Percentiles rank a stretch among this genome's conserved stretches.
Conservation (phyloP, 1,140 invertebrate species). For the Tribolium castaneum region DNA sequence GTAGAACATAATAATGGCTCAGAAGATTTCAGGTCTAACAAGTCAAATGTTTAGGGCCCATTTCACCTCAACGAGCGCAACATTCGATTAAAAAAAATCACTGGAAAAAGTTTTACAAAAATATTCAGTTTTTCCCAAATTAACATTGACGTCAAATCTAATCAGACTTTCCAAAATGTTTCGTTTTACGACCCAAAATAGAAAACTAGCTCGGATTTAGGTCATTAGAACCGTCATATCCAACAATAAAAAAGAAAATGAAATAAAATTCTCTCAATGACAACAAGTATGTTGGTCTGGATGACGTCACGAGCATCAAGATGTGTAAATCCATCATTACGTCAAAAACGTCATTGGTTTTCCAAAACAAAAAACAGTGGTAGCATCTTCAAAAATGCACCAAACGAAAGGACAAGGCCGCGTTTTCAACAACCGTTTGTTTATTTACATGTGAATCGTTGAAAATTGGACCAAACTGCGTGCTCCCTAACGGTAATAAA, state of each 20-base stretch:
- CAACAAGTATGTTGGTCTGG: not conserved
- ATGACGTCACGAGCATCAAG: not conserved
- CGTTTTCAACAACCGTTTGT: too few species aligned
- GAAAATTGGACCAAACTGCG: too few species aligned
- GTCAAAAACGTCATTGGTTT: not conserved
- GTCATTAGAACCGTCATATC: not conserved
- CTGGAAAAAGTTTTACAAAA: too few species aligned
- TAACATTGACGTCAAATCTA: not conserved
- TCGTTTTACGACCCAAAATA: not conserved
- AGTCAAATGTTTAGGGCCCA: too few species aligned
- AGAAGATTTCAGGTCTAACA: too few species aligned
- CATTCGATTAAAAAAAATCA: too few species aligned
- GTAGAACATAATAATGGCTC: too few species aligned
- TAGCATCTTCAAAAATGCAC: too few species aligned
- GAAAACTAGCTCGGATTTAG: not conserved
- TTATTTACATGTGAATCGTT: too few species aligned
- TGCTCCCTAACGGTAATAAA: not conserved
- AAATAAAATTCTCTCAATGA: not conserved
- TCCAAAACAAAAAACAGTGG: not conserved
- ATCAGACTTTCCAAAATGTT: not conserved
- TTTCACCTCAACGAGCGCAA: too few species aligned
- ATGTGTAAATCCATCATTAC: not conserved
- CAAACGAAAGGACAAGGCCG: too few species aligned
- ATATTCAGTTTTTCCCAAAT: too few species aligned
- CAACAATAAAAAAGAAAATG: not conserved